Conservation (phyloP, 2,888 invertebrate species). For the Rhagium mordax region DNA sequence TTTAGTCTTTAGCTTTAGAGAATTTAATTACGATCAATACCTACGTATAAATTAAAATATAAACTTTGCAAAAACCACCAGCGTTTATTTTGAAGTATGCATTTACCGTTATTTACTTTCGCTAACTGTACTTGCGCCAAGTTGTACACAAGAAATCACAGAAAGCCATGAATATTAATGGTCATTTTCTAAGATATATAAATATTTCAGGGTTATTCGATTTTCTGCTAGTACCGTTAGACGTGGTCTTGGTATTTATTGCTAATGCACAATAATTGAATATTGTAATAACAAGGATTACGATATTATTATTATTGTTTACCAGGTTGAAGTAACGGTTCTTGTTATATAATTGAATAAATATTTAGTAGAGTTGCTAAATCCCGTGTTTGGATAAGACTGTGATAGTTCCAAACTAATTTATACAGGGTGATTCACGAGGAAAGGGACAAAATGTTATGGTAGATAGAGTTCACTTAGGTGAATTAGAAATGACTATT, state of each 20-base stretch:
- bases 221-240: constrained; percentile 24
- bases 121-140: constrained; percentile 30
- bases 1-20: too few relatives aligned
- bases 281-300: not conserved
- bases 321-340: constrained; percentile 11
- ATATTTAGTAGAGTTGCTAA: not conserved
- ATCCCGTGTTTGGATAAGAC: not conserved
- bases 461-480: too few relatives aligned
- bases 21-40: not conserved
- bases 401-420: not conserved
- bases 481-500: too few relatives aligned
- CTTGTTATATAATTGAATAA: constrained; percentile 22
- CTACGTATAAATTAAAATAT: not conserved
- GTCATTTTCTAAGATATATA: constrained; percentile 13
- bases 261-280: constrained; percentile 9
- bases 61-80: not conserved
- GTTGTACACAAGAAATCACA: constrained; percentile 17
- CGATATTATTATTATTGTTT: constrained; percentile 4
- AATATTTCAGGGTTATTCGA: constrained; percentile 29
- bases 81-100: constrained; percentile 21
- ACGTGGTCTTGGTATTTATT: not conserved
- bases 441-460: too few relatives aligned
- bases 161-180: constrained; percentile 22
- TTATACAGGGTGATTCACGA: too few relatives aligned
- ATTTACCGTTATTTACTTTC: constrained; percentile 39